phyloP scores from a whole-genome alignment of 2,888 invertebrate species.

The Latrodectus elegans region DNA sequence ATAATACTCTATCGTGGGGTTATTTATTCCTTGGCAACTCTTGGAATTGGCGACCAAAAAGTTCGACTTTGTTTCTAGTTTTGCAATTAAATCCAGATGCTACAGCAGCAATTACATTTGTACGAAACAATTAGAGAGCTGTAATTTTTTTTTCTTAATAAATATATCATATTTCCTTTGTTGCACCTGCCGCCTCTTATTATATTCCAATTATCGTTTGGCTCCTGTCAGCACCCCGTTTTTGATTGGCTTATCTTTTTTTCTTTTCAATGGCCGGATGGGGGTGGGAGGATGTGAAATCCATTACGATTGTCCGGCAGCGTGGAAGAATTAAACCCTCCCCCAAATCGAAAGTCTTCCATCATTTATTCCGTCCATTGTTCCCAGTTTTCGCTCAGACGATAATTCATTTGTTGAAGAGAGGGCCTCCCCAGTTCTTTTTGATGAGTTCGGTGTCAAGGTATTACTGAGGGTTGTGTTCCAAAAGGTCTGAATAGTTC shows the following conservation, averaged over 20 bases:
- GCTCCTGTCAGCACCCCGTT: constrained; percentile 29
- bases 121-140: not conserved
- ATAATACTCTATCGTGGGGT: not conserved
- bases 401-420: no score
- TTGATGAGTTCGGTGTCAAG: no score
- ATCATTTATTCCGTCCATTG: no score
- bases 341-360: no score
- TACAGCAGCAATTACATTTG: not conserved
- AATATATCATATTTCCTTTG: not conserved
- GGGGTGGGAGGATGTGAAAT: not conserved
- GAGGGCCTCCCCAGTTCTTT: no score
- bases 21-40: not conserved
- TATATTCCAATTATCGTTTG: constrained; percentile 48
- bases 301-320: not conserved
- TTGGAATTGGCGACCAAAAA: not conserved
- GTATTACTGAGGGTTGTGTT: no score
- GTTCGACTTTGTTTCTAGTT: not conserved
- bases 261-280: constrained; percentile 1
- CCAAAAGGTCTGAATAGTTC: no score
- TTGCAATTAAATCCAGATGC: not conserved
- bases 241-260: not conserved
- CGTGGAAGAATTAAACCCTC: no score
- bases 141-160: not conserved
- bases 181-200: constrained; percentile 45
- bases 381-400: no score